Percentiles rank a stretch among this genome's conserved stretches.
Evolutionary conservation across 2,888 invertebrate species (phyloP).

Genomic region (Mechanitis mazaeus): DNA sequence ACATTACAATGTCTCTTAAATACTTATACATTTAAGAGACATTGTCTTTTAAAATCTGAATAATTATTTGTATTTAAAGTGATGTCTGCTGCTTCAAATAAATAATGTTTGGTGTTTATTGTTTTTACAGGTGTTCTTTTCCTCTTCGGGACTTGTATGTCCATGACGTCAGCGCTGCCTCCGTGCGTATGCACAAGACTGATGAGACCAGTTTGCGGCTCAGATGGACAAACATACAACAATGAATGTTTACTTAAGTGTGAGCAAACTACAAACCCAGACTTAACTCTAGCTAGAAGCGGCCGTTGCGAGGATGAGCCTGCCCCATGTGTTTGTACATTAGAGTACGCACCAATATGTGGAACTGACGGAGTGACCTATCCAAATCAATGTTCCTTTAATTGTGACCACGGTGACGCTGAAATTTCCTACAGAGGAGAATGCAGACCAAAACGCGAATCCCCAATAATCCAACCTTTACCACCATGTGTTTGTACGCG

Average conservation of each 20-base stretch:
- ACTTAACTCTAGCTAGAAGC: background rate
- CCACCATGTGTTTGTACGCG: conserved; percentile 33
- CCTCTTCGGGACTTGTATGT: conserved; percentile 34
- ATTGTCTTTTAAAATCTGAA: too few relatives aligned
- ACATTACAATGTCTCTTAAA: too few relatives aligned
- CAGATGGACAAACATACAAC: conserved; percentile 81
- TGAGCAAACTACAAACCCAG: conserved; percentile 33
- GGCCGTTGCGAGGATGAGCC: background rate
- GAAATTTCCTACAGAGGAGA: conserved; percentile 6
- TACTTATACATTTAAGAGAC: too few relatives aligned
- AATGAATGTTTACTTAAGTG: conserved; percentile 79
- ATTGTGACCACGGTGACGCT: conserved; percentile 25
- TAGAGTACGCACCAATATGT: conserved; percentile 39
- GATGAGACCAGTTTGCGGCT: conserved; percentile 80
- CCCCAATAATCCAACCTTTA: background rate
- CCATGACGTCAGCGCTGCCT: conserved; percentile 35
- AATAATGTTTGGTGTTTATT: too few relatives aligned
- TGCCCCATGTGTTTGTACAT: conserved; percentile 31
- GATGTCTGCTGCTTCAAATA: background rate
- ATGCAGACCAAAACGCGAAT: conserved; percentile 2
- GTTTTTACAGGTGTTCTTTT: conserved; percentile 38
- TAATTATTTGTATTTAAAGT: too few relatives aligned
- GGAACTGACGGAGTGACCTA: conserved; percentile 43
- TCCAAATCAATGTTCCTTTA: conserved; percentile 35
- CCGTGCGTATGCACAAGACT: conserved; percentile 46